A percentile compares a stretch with the other conserved stretches of the same genome.
Conservation (phyloP, 2,113 vertebrate species). For the Eurystomus gularis region DNA sequence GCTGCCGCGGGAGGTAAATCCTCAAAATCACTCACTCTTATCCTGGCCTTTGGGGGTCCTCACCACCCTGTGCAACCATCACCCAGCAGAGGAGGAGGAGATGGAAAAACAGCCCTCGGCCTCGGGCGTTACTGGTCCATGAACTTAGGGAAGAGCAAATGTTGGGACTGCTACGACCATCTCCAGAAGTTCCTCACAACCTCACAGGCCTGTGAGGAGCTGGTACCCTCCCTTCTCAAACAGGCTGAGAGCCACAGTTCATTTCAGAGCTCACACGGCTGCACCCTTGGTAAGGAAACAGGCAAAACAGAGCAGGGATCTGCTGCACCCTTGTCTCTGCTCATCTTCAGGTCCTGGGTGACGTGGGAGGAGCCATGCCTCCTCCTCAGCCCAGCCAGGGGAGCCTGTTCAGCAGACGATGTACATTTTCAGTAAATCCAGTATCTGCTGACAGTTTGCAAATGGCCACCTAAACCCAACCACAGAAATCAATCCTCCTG, state of each 20-base stretch:
- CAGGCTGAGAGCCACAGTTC: neutral
- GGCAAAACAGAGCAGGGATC: fast-evolving
- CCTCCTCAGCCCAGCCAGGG: neutral
- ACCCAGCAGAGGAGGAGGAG: neutral
- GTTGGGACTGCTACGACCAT: fast-evolving
- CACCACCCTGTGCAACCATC: fast-evolving
- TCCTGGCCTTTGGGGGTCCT: neutral
- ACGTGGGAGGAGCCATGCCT: neutral
- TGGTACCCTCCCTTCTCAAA: neutral
- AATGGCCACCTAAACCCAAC: neutral
- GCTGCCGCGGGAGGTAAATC: neutral
- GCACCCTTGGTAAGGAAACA: neutral
- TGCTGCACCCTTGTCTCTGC: neutral
- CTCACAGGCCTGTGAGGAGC: neutral
- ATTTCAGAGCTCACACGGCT: neutral
- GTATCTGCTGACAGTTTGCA: neutral
- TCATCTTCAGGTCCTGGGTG: neutral
- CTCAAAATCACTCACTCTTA: neutral
- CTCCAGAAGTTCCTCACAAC: neutral
- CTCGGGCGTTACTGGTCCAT: neutral
- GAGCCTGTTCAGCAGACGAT: neutral
- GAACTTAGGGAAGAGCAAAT: fast-evolving
- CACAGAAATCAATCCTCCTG: neutral
- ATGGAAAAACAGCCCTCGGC: neutral
- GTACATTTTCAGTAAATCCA: neutral